phyloP scores from a whole-genome alignment of 2,113 vertebrate species.

The Pogona vitticeps region DNA sequence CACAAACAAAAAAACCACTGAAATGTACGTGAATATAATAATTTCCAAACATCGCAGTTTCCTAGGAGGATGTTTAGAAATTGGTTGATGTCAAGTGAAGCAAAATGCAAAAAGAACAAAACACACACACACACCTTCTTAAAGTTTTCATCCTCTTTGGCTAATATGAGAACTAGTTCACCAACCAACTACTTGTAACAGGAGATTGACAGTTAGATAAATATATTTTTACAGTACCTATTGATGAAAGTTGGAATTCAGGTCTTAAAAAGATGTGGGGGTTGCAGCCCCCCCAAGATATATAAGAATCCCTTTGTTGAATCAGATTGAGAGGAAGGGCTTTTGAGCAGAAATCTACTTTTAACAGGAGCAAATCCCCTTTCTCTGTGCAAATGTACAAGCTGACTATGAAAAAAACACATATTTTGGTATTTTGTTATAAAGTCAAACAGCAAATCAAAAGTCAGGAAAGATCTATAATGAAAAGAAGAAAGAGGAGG shows the following conservation, averaged over 20 bases:
- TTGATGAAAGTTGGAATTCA: conserved; percentile 44
- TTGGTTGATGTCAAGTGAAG: neutral
- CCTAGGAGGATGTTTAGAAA: conserved; percentile 8
- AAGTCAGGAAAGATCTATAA: conserved; percentile 41
- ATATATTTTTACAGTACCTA: conserved; percentile 39
- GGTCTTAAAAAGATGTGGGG: no score
- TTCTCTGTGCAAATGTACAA: neutral
- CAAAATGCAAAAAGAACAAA: conserved; percentile 38
- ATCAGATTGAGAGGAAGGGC: neutral
- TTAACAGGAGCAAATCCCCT: neutral
- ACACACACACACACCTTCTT: no score
- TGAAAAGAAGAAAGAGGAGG: neutral
- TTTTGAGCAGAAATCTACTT: neutral
- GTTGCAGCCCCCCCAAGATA: no score
- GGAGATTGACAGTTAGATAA: conserved; percentile 31
- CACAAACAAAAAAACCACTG: no score
- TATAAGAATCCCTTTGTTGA: neutral
- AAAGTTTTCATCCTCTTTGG: conserved; percentile 32
- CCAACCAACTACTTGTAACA: conserved; percentile 25
- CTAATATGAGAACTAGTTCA: conserved; percentile 25
- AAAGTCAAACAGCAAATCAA: neutral
- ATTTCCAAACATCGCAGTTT: conserved; percentile 6
- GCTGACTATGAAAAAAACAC: neutral
- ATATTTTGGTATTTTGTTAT: conserved; percentile 9
- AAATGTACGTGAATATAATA: neutral